Base-by-base conservation (phyloP, 2,113 vertebrate genomes). In the Nycticryphes semicollaris region DNA sequence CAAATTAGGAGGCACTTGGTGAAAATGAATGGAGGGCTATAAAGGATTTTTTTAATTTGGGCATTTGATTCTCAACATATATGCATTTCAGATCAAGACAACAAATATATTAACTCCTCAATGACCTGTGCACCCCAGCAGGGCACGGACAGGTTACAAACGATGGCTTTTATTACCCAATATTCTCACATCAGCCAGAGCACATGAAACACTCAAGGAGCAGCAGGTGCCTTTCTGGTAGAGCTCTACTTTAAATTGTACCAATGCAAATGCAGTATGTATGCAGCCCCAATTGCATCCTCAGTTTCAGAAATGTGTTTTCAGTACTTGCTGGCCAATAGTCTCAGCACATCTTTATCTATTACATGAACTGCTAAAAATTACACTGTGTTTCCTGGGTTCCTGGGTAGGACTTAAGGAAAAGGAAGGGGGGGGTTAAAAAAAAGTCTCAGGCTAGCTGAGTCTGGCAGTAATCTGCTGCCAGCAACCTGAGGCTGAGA, bases 111-210 rank as follows among this genome's bases (percentile, higher is more conserved):
- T 60, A 14, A 77, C 0, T 2, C 23, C 43, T 35, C 3, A 1
- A 53, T 66, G 60, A 69, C 35, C 50, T 41, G 31, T 23, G 72
- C 39, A n/a, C 23, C 72, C 39, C 43, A 13, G 16, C 30, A 54
- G 63, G 31, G n/a, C 30, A 50, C 19, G 50, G 68, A 60, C 31
- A 69, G 8, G 27, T 69, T 69, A n/a, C 2, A 10, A 54, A 30
- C 8, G 18, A 83, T 53, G 67, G 45, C 37, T 84, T 91, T 94
- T 77, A 51, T 63, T 23, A 63, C 63, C 31, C 8, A 9, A 1
- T 84, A 74, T 33, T 91, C 47, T 83, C 37, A 35, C 1, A 0
- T 20, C 51, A 74, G 7, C 27, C 0, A 0, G n/a, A 86, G 54
- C 3, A 5, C 4, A 2, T 33, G 39, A 82, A 81, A 53, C 37